Evolutionary conservation across 2,113 vertebrate genomes (phyloP).

Genomic region (Callipepla californica): DNA sequence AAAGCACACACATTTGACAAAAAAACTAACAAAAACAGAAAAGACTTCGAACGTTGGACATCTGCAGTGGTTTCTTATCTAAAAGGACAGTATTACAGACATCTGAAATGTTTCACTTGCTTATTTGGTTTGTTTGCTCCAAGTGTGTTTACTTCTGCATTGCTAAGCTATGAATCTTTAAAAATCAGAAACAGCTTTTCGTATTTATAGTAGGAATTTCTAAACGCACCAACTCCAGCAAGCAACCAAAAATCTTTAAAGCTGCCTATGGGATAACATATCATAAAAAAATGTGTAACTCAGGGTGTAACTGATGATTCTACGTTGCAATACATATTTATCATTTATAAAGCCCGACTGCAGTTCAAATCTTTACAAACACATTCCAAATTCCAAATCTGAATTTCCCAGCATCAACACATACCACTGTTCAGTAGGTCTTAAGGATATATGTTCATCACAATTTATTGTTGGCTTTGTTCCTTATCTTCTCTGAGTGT

Average conservation of each 20-base stretch:
- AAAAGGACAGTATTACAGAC: neutral
- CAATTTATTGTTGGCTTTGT: neutral
- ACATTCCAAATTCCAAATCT: neutral
- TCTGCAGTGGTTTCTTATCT: neutral
- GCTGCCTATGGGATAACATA: neutral
- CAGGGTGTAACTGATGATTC: neutral
- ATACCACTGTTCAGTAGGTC: neutral
- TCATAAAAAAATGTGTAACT: neutral
- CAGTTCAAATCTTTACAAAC: neutral
- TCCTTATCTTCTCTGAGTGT: neutral
- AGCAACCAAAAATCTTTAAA: neutral
- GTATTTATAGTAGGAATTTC: neutral
- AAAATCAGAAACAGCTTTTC: neutral
- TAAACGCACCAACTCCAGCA: neutral
- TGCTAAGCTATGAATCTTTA: neutral
- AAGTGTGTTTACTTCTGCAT: neutral
- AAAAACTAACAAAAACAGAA: neutral
- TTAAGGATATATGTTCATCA: neutral
- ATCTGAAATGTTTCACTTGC: neutral
- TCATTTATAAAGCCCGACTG: neutral
- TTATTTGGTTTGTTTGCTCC: neutral
- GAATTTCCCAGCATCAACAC: neutral
- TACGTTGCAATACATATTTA: neutral
- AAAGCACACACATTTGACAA: neutral
- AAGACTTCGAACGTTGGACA: neutral